Base-by-base conservation (phyloP, 1,140 invertebrate species). In the Drosophila tsacasi region DNA sequence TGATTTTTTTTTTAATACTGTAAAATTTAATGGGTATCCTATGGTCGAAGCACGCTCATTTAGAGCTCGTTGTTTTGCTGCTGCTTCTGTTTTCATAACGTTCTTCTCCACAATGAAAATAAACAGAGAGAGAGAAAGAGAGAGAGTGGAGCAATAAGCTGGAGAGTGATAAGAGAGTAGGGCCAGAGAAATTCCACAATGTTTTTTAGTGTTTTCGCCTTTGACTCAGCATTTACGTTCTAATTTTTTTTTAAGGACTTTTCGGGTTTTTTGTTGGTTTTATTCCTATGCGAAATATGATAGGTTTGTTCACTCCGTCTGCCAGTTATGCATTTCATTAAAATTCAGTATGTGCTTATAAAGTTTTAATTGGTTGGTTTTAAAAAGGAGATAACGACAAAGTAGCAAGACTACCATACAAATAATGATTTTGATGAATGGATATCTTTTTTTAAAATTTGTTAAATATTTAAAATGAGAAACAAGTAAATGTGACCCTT, bases 31-130 rank as follows among this genome's bases (percentile, higher is more conserved):
- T 12, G 13, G 54, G 54, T 57, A 39, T 39, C 5, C 1, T 5
- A 15, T 2, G 7, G 21, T 39, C 15, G 9, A 0, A 8, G 0
- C 9, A 3, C 2, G 17, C 1, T 8, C 1, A 7, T 1, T 6
- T 0, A n/a, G 0, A 55, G n/a, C 35, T 57, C 21, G 35, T 57
- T 57, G 54, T 83, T 66, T 87, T 89, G 84, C 79, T 81, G 81
- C 84, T 89, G 84, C 40, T 62, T 90, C 87, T 90, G 85, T 90
- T 90, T 90, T 90, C 83, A 90, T 85, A 85, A 79, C 85, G 81
- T 82, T 73, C 71, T 90, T 90, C 85, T 84, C 57, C 39, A 46
- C 52, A 37, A 35, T 67, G 46, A 66, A 50, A 37, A 9, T 13
- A 19, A 21, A 10, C 12, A 42, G 19, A 39, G 39, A 23, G 27